Evolutionary conservation across 92 coral and sea anemone genomes (phyloP).

Genomic region (Virgularia gustaviana): DNA sequence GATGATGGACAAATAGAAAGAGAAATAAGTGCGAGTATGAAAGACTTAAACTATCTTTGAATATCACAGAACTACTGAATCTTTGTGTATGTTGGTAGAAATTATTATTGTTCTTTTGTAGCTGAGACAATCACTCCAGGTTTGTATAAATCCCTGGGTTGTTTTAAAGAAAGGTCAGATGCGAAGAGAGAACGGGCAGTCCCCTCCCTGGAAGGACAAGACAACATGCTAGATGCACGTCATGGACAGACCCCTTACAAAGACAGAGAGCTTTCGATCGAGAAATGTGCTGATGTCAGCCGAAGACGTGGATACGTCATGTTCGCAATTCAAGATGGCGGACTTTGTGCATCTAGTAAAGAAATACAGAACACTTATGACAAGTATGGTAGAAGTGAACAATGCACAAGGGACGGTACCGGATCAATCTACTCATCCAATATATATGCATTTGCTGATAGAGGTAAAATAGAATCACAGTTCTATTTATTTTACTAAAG

Average conservation of each 20-base stretch:
- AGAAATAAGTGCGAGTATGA: constrained; percentile 14
- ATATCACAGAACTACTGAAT: too few relatives aligned
- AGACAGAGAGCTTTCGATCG: constrained; percentile 15
- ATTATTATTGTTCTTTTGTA: too few relatives aligned
- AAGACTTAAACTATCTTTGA: background rate
- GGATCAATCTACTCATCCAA: constrained; percentile 7
- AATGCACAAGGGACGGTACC: constrained; percentile 12
- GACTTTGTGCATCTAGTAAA: constrained; percentile 12
- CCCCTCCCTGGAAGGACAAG: constrained; percentile 18
- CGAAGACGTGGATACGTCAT: constrained; percentile 8
- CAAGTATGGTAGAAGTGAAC: background rate
- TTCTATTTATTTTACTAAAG: too few relatives aligned
- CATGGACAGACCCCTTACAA: background rate
- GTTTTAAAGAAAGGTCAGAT: constrained; percentile 20
- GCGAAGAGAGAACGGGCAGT: constrained; percentile 12
- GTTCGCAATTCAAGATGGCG: constrained; percentile 31
- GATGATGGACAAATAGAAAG: constrained; percentile 15
- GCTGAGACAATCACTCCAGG: constrained; percentile 20
- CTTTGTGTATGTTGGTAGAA: too few relatives aligned
- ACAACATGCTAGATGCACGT: constrained; percentile 13
- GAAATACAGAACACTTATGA: constrained; percentile 20
- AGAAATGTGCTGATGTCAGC: constrained; percentile 24
- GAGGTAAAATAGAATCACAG: background rate
- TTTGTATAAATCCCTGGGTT: constrained; percentile 5
- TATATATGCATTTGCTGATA: constrained; percentile 12